A percentile compares a stretch with the other conserved stretches of the same genome.
Evolutionary conservation across 2,113 vertebrate genomes (phyloP).

Genomic region (Dinomys branickii): DNA sequence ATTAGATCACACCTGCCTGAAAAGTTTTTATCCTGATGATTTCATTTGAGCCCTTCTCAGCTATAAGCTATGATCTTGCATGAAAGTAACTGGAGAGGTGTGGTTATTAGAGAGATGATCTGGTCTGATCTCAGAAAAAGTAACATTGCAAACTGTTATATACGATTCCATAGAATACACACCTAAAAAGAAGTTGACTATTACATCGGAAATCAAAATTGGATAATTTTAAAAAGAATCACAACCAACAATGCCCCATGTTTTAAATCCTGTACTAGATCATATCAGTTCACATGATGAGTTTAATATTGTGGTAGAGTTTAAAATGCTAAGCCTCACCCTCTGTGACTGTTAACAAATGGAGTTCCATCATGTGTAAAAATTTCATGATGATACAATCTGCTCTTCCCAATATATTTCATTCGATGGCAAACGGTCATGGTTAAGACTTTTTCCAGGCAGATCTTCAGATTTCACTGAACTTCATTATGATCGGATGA

Average conservation of each 20-base stretch:
- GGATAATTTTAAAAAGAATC: conserved; percentile 46
- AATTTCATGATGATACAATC: conserved; percentile 72
- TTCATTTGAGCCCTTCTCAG: not conserved
- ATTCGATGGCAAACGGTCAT: conserved; percentile 21
- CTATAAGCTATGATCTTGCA: not conserved
- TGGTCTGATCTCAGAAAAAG: not conserved
- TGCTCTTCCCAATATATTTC: conserved; percentile 57
- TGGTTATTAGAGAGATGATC: too few species aligned
- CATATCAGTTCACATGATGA: conserved; percentile 42
- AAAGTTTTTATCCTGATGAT: not conserved
- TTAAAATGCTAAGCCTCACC: conserved; percentile 70
- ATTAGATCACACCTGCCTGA: not conserved
- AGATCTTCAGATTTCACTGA: conserved; percentile 61
- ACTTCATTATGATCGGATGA: conserved; percentile 54
- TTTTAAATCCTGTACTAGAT: conserved; percentile 34
- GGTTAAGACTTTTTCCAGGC: conserved; percentile 35
- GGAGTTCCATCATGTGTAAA: conserved; percentile 62
- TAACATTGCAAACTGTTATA: not conserved
- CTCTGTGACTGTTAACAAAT: conserved; percentile 66
- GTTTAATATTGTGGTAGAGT: conserved; percentile 37
- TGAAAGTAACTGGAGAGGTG: not conserved
- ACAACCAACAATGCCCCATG: not conserved
- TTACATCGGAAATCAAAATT: conserved; percentile 42
- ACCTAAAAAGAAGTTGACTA: conserved; percentile 27
- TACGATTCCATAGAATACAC: not conserved